Evolutionary conservation across 2,113 vertebrate genomes (phyloP), one percentile per base, ranked within the genome.

Genomic region (Caranx ignobilis): DNA sequence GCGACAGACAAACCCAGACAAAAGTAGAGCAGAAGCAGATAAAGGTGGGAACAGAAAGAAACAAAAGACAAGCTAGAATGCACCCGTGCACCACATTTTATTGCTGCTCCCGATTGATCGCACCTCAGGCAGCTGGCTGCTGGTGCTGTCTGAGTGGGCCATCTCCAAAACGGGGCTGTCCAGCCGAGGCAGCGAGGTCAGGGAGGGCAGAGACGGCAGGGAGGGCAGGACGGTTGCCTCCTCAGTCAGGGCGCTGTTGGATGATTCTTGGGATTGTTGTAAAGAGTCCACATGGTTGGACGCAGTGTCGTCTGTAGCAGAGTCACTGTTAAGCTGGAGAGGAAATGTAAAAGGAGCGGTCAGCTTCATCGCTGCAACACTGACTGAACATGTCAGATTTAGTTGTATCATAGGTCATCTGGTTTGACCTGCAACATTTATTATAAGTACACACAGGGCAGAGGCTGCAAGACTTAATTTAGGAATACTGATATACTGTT

Each of bases 61-160:
- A 74, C 31, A 54, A 15, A 45, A 78, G 59, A 67, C 35, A 71
- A 88, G 87, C 86, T 97, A 97, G 86, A 96, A 96, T 90, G 96
- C 96, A 85, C 96, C 95, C 96, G 96, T 95, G 96, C 96, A 95
- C 96, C 96, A 97, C 93, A 95, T 94, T 93, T 94, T 92, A 92
- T 94, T 93, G 87, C 92, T 95, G 84, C 85, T 86, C 93, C 94
- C 86, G 80, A 95, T 89, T 92, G 90, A 90, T 96, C 97, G 97
- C 98, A 99, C 98, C 98, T 99, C 98, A 98, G 98, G 97, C 97
- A 97, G 96, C 97, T 96, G 97, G 96, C 96, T 96, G 96, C 95
- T 96, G 97, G 96, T 92, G 94, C 95, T 97, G 95, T 98, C 97
- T 95, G 97, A 96, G 95, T 96, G 93, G 91, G 94, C 92, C 93